phyloP scores from a whole-genome alignment of 2,113 vertebrate genomes.

The Dascyllus trimaculatus region DNA sequence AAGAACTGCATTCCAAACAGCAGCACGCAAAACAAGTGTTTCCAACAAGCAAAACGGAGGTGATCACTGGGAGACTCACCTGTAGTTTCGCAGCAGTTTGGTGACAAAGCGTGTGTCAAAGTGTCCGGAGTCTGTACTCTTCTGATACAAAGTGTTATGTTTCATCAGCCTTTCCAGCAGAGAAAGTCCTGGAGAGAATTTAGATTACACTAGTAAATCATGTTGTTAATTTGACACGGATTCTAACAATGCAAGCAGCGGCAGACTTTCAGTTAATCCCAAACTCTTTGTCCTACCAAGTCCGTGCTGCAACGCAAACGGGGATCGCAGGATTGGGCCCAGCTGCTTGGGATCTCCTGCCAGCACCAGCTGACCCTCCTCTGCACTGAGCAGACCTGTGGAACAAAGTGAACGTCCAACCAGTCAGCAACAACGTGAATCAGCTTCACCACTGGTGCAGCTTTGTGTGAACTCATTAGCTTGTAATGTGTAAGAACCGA shows the following conservation, averaged over 20 bases:
- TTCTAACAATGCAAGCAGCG: neutral
- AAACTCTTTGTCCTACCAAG: constrained; percentile 78
- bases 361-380: constrained; percentile 90
- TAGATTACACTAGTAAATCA: neutral
- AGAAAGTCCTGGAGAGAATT: constrained; percentile 82
- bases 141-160: constrained; percentile 88
- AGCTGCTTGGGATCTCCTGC: constrained; percentile 95
- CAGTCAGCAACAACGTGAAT: neutral
- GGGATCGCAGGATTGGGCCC: constrained; percentile 90
- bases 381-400: constrained; percentile 87
- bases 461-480: neutral
- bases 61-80: constrained; percentile 76
- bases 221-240: neutral
- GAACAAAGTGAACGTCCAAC: constrained; percentile 8
- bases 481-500: neutral
- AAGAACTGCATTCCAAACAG: neutral
- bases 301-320: constrained; percentile 84
- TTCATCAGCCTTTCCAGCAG: constrained; percentile 93
- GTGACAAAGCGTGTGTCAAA: constrained; percentile 90
- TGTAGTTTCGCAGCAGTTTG: constrained; percentile 95
- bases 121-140: constrained; percentile 48
- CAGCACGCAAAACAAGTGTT: neutral
- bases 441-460: neutral
- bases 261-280: neutral
- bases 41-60: neutral